Evolutionary conservation across 53 echinoderm and acorn worm genomes (phyloP), one percentile per base, ranked within the genome.

Genomic region (Antedon mediterranea): DNA sequence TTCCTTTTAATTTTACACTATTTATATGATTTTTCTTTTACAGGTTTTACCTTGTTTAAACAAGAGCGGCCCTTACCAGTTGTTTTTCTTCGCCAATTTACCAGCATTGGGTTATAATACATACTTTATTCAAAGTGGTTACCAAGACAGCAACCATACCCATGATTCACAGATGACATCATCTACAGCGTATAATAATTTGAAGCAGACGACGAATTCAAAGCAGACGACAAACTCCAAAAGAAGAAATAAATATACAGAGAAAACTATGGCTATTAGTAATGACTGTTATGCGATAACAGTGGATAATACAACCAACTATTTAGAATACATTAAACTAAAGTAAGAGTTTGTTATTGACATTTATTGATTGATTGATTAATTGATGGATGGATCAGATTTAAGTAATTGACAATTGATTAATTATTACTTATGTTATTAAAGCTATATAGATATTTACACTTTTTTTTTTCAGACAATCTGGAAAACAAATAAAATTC

Each of bases 51-150:
- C 83, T 23, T 88, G 90, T 0, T 72, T 80, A 8, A 33, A 14
- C 9, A 76, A 74, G 28, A 78, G 80, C 11, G 85, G 73, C 3
- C 78, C 79, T 0, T 88, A 85, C 73, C 83, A 78, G 18, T 86
- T 91, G 31, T 88, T 78, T 75, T 88, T 91, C 77, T 91, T 83
- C 73, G 91, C 88, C n/a, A 79, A 88, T 30, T 81, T 91, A 0
- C 82, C 88, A 29, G 88, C 91, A 0, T 11, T 91, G 43, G 84
- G 83, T 41, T 91, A 81, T 71, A 79, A 85, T 33, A 86, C 84
- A 5, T 91, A 83, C 82, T 78, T 81, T 78, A 75, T 91, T 43
- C 43, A 78, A 42, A 81, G 57, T 34, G 78, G 79, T 81, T 71
- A 78, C 72, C 27, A 33, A 6, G 73, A 11, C 43, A 29, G 6